Percentiles rank a stretch among this genome's conserved stretches.
Evolutionary conservation across 2,797 vertebrate species (phyloP).

Genomic region (Protosalanx chinensis): DNA sequence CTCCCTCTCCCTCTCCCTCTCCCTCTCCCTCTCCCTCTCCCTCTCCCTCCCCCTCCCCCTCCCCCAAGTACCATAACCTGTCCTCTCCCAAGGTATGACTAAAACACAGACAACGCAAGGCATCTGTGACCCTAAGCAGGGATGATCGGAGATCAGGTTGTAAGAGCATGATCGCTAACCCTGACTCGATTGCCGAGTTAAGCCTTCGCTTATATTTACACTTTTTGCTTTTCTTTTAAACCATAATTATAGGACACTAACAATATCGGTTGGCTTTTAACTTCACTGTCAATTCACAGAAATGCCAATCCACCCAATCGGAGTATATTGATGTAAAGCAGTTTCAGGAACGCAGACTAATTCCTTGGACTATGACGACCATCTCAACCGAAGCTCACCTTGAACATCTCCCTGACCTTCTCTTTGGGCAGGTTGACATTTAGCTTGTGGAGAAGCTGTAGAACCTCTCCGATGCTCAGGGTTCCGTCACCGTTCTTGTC

Average conservation of each 20-base stretch:
- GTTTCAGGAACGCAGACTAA: too few relatives aligned
- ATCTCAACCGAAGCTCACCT: conserved; percentile 72
- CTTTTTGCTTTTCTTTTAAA: too few relatives aligned
- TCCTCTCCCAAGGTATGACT: neutral
- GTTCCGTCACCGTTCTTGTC: conserved; percentile 95
- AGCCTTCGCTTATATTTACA: neutral
- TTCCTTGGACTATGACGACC: neutral
- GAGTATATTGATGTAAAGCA: too few relatives aligned
- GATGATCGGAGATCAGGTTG: conserved; percentile 7
- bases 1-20: too few relatives aligned
- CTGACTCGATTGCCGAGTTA: neutral
- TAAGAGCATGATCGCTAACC: conserved; percentile 7
- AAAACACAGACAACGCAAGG: neutral
- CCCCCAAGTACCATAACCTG: neutral
- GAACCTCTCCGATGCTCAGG: conserved; percentile 90
- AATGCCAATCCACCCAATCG: too few relatives aligned
- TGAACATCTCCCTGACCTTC: conserved; percentile 94
- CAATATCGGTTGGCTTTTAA: too few relatives aligned
- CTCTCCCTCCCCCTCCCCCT: conserved; percentile 16
- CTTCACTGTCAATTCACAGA: too few relatives aligned
- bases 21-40: too few relatives aligned
- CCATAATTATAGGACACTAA: too few relatives aligned
- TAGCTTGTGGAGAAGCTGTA: conserved; percentile 94
- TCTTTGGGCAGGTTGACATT: conserved; percentile 93
- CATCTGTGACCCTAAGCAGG: neutral